Evolutionary conservation across 2,797 vertebrate genomes (phyloP).

Genomic region (Crypturellus tataupa): DNA sequence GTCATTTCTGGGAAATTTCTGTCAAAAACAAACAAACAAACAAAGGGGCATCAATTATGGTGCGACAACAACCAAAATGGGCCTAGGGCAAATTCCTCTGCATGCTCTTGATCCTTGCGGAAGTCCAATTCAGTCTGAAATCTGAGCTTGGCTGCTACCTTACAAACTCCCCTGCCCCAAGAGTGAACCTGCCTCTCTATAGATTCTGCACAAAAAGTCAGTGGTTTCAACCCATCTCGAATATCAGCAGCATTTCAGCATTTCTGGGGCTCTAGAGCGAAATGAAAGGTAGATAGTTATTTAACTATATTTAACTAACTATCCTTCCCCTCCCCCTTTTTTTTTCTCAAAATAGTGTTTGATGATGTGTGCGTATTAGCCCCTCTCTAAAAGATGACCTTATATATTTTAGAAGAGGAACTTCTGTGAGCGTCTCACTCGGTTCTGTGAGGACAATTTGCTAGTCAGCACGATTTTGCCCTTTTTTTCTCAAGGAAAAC

Average conservation of each 20-base stretch:
- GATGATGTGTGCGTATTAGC: neutral
- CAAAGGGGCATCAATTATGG: conserved; percentile 24
- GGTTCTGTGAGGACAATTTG: neutral
- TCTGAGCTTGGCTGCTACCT: conserved; percentile 40
- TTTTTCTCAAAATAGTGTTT: fast-evolving
- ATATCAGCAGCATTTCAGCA: conserved; percentile 64
- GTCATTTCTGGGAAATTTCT: conserved; percentile 5
- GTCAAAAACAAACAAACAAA: conserved; percentile 2
- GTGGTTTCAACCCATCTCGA: conserved; percentile 37
- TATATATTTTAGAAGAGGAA: neutral
- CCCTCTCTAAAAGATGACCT: neutral
- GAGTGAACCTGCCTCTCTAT: neutral
- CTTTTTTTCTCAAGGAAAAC: neutral
- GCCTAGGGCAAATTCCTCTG: conserved; percentile 38
- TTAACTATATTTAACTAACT: conserved; percentile 35
- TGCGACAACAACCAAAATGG: neutral
- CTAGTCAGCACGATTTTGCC: conserved; percentile 8
- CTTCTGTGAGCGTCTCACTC: fast-evolving
- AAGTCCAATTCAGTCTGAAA: conserved; percentile 45
- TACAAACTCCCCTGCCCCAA: conserved; percentile 37
- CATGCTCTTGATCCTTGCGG: conserved; percentile 39
- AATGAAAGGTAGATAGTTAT: conserved; percentile 9
- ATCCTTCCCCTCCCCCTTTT: neutral
- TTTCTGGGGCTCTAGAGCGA: neutral
- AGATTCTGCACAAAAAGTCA: conserved; percentile 61